Evolutionary conservation across 2,113 vertebrate genomes (phyloP).

Genomic region (Mormyrus lacerda): DNA sequence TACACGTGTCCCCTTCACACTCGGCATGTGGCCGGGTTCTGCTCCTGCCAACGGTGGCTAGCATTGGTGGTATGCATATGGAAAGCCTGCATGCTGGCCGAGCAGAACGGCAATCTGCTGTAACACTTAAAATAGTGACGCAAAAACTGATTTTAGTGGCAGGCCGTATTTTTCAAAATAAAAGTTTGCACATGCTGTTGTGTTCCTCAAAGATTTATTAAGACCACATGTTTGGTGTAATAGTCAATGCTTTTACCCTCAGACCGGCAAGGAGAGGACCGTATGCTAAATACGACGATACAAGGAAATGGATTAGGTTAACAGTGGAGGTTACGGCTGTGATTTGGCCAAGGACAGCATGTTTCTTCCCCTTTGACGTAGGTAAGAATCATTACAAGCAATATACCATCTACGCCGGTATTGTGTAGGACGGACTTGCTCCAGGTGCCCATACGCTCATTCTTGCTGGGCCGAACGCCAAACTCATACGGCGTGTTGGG

Average conservation of each 20-base stretch:
- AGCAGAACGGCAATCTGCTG: not conserved
- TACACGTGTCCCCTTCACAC: not conserved
- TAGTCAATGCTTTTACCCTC: not conserved
- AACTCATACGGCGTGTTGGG: constrained; percentile 86
- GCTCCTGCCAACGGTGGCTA: not conserved
- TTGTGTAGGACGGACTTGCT: constrained; percentile 79
- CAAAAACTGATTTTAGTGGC: not conserved
- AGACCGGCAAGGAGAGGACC: not conserved
- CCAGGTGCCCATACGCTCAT: constrained; percentile 68
- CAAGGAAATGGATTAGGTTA: not conserved
- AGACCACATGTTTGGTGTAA: constrained; percentile 1
- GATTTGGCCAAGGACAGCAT: constrained; percentile 19
- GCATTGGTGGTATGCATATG: not conserved
- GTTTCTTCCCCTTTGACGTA: not conserved
- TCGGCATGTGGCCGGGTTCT: not conserved
- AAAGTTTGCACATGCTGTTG: not conserved
- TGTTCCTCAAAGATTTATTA: not conserved
- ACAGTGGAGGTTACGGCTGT: not conserved
- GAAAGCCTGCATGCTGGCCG: not conserved
- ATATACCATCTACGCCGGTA: constrained; percentile 62
- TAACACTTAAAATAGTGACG: not conserved
- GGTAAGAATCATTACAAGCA: constrained; percentile 1
- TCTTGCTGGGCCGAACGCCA: constrained; percentile 75
- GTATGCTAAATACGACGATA: not conserved
- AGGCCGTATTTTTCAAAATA: not conserved